Evolutionary conservation across 2,888 invertebrate genomes (phyloP).

Genomic region (Xylocampa areola): DNA sequence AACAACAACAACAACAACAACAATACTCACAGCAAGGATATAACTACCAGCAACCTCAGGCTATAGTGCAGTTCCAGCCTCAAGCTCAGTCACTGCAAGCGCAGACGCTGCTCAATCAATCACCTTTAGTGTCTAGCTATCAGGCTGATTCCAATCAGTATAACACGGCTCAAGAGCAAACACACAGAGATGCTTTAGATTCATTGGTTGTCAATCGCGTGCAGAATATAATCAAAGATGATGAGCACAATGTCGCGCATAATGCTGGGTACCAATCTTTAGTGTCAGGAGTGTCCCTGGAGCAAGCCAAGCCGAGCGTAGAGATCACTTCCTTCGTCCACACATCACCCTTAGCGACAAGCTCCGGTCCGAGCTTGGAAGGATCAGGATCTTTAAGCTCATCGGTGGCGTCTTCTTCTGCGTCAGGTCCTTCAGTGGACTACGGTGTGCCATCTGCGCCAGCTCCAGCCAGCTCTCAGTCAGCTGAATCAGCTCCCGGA

Average conservation of each 20-base stretch:
- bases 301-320: conserved; percentile 81
- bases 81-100: conserved; percentile 48
- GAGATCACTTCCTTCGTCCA: conserved; percentile 84
- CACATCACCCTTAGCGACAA: conserved; percentile 67
- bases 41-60: conserved; percentile 57
- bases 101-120: conserved; percentile 53
- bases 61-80: conserved; percentile 51
- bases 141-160: conserved; percentile 82
- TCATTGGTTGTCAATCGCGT: conserved; percentile 77
- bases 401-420: conserved; percentile 56
- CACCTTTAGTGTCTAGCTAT: conserved; percentile 73
- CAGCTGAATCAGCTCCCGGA: conserved; percentile 53
- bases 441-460: conserved; percentile 70
- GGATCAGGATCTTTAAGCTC: conserved; percentile 52
- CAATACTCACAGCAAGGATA: conserved; percentile 47
- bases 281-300: conserved; percentile 82
- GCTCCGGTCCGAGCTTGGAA: conserved; percentile 43
- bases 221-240: conserved; percentile 80
- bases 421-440: conserved; percentile 58
- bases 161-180: conserved; percentile 65
- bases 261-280: conserved; percentile 80
- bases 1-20: conserved; percentile 34
- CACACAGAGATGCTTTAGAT: conserved; percentile 77
- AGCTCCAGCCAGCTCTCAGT: conserved; percentile 26
- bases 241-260: conserved; percentile 80